These are phyloP conservation scores for Drosophila recens DNA, from an alignment of 2,888 invertebrate genomes.

Conservation along the genomic window DNA sequence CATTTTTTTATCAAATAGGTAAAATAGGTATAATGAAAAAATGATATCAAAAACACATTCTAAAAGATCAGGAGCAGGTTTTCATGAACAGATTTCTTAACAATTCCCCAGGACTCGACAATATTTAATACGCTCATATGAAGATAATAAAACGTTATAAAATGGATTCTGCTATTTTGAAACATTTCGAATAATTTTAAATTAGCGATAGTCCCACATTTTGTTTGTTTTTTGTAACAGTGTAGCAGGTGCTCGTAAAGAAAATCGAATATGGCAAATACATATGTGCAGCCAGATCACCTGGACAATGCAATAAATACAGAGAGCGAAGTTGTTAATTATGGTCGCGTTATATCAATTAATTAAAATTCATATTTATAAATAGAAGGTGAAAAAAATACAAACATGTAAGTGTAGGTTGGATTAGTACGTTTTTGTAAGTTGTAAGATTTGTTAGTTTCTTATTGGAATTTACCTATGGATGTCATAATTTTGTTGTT, in stretches of 20 bases:
- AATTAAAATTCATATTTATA: not conserved
- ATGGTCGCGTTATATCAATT: constrained; percentile 1
- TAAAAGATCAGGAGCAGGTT: not conserved
- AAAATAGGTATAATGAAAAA: too few relatives aligned
- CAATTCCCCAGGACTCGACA: not conserved
- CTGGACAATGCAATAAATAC: not conserved
- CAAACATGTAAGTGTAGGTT: not conserved
- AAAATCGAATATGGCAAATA: not conserved
- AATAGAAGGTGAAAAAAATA: not conserved
- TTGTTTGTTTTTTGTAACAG: not conserved
- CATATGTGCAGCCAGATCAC: not conserved
- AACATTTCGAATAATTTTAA: not conserved
- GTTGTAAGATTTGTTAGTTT: not conserved
- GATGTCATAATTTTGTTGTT: constrained; percentile 84
- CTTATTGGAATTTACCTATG: constrained; percentile 81
- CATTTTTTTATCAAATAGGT: not conserved
- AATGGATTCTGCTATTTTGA: too few relatives aligned
- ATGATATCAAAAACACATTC: not conserved
- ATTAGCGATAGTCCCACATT: not conserved
- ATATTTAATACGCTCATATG: not conserved
- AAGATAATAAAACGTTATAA: not conserved
- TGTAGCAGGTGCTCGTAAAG: not conserved
- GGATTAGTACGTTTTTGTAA: not conserved
- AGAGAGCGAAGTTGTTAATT: not conserved
- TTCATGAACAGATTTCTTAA: not conserved